Evolutionary conservation across 2,113 vertebrate genomes (phyloP).

Genomic region (Melozone crissalis): DNA sequence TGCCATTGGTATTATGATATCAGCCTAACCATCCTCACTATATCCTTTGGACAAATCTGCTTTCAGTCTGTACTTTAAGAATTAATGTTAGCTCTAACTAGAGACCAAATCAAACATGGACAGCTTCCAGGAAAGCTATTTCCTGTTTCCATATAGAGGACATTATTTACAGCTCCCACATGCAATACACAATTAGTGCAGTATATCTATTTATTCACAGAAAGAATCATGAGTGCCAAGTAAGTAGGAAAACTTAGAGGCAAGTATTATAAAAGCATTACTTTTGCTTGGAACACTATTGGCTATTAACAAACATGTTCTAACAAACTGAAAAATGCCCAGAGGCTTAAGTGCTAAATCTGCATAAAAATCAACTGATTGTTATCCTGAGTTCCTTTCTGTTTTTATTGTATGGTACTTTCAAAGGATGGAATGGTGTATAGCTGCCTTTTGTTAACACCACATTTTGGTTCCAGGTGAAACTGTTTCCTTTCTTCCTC

Average conservation of each 20-base stretch:
- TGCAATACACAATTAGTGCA: conserved; percentile 1
- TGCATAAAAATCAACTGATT: background rate
- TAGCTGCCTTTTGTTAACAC: background rate
- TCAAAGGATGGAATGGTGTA: background rate
- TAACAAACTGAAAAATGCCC: conserved; percentile 41
- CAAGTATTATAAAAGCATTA: conserved; percentile 35
- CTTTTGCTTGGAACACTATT: conserved; percentile 29
- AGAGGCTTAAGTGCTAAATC: conserved; percentile 19
- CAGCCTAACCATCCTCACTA: conserved; percentile 34
- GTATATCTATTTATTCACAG: conserved; percentile 68
- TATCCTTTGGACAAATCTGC: conserved; percentile 70
- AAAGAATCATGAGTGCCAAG: conserved; percentile 32
- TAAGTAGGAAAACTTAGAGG: conserved; percentile 46
- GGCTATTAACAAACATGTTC: conserved; percentile 53
- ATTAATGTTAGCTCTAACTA: conserved; percentile 66
- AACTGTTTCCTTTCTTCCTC: background rate
- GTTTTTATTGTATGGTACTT: background rate
- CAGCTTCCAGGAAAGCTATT: conserved; percentile 70
- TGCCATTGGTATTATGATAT: conserved; percentile 31
- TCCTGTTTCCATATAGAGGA: conserved; percentile 43
- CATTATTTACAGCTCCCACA: conserved; percentile 61
- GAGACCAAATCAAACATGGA: conserved; percentile 67
- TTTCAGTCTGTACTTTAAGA: conserved; percentile 64
- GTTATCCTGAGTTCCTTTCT: background rate
- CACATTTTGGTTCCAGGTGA: background rate